Percentiles rank a stretch among this genome's conserved stretches.
Conservation (phyloP, 2,113 vertebrate genomes). For the Pseudonaja textilis region DNA sequence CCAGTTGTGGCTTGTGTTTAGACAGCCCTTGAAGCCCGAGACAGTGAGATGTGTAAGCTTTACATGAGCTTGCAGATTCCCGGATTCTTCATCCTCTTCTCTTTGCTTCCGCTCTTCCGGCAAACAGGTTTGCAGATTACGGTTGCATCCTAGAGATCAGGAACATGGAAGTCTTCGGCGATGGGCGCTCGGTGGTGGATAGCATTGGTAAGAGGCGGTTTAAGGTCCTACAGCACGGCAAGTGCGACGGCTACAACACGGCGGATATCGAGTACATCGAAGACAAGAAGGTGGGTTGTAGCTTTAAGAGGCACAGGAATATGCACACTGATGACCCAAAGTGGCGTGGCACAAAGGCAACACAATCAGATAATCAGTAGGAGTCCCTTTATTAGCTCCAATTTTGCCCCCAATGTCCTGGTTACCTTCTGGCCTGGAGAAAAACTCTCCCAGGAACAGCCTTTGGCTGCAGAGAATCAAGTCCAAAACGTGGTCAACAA, state of each 20-base stretch:
- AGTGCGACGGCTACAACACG: slow-evolving; percentile 79
- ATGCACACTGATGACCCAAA: too few relatives aligned
- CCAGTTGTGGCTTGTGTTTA: not conserved
- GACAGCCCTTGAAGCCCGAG: not conserved
- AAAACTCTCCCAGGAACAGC: too few relatives aligned
- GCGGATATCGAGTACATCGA: slow-evolving; percentile 83
- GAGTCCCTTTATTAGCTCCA: too few relatives aligned
- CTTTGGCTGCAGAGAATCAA: too few relatives aligned
- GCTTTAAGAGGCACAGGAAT: too few relatives aligned
- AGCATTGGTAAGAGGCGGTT: slow-evolving; percentile 80
- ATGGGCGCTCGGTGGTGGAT: slow-evolving; percentile 81
- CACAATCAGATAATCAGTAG: too few relatives aligned
- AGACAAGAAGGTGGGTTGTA: slow-evolving; percentile 70
- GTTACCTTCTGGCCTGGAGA: too few relatives aligned
- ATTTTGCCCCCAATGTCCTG: too few relatives aligned
- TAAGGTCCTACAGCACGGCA: slow-evolving; percentile 76
- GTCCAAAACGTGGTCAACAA: too few relatives aligned
- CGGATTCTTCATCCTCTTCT: slow-evolving; percentile 14
- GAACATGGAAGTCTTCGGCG: slow-evolving; percentile 79
- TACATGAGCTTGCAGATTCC: not conserved
- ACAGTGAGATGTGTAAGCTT: not conserved
- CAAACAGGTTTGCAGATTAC: slow-evolving; percentile 79
- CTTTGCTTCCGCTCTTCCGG: slow-evolving; percentile 44
- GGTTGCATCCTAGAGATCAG: slow-evolving; percentile 82
- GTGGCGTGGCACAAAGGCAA: too few relatives aligned